These are phyloP conservation scores for Mormyrus proboscirostris DNA, from an alignment of 2,797 vertebrate species.

Conservation along the genomic window DNA sequence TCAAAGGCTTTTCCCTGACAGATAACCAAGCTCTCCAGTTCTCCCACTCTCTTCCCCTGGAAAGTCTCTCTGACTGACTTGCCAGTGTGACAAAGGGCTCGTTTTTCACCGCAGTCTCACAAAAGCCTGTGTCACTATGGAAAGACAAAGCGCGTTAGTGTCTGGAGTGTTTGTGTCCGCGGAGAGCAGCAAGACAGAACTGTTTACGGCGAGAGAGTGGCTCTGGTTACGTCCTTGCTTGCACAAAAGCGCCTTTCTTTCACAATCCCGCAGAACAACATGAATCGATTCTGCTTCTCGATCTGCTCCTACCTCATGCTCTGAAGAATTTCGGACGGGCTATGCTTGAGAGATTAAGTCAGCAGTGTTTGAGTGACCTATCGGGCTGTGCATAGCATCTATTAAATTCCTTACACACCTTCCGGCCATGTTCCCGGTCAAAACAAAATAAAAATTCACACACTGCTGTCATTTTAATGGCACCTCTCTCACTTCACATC, in stretches of 20 bases:
- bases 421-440: conserved; percentile 1
- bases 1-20: conserved; percentile 28
- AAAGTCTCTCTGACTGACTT: conserved; percentile 32
- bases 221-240: conserved; percentile 53
- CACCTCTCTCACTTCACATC: neutral
- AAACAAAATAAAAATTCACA: neutral
- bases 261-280: conserved; percentile 65
- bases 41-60: neutral
- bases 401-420: conserved; percentile 15
- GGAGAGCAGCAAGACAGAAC: conserved; percentile 48
- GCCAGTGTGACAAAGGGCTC: conserved; percentile 37
- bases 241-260: conserved; percentile 79
- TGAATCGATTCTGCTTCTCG: conserved; percentile 52
- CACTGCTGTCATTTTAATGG: neutral
- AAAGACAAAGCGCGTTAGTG: conserved; percentile 45
- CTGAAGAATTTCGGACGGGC: conserved; percentile 60
- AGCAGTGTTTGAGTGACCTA: conserved; percentile 43
- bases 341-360: conserved; percentile 54
- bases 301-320: conserved; percentile 61
- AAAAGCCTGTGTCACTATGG: conserved; percentile 49
- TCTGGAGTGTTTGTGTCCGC: conserved; percentile 45
- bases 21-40: conserved; percentile 32
- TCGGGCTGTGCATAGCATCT: neutral
- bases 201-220: conserved; percentile 42
- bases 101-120: conserved; percentile 44